Evolutionary conservation across 2,113 vertebrate species (phyloP), one percentile per base, ranked within the genome.

Genomic region (Mobula birostris): DNA sequence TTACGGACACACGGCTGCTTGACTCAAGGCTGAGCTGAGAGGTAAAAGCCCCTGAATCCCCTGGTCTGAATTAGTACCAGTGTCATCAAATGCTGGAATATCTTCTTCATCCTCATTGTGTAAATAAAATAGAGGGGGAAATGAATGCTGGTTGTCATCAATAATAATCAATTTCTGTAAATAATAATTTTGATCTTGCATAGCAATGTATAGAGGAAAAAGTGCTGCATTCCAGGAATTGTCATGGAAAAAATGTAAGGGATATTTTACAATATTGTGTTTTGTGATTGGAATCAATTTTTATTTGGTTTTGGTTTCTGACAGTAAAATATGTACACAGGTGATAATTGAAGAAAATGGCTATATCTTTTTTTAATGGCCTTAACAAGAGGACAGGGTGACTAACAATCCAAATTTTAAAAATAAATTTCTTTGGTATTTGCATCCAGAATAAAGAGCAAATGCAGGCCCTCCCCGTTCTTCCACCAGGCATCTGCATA

Each of bases 131-230:
- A 93, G 66, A 36, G 15, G 48, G 29, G 24, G 74, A 74, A 24
- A 74, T 56, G 36, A 92, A 9, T 68, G 14, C 17, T 70, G 36
- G 36, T 92, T 92, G 88, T 70, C n/a, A 40, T 92, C 91, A 93
- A 74, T 93, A 93, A 93, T 93, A 74, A 48, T 93, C 91, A 93
- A 56, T 93, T 93, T 70, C 70, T 74, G 36, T 7, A 56, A 93
- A 74, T 70, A 56, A 93, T 74, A 48, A 74, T 36, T 93, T 76
- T 93, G 70, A 48, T 74, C 15, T 27, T 17, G 72, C 72, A 93
- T 76, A 74, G 36, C 56, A 70, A 74, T 74, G 74, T 74, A 56
- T 11, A 1, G 68, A 93, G 19, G 32, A 15, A 70, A 36, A 93
- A 76, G 24, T 70, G 72, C 7, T 24, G 72, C 40, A 74, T 27